These are phyloP conservation scores for Megalops atlanticus DNA, from an alignment of 2,113 vertebrate genomes.

Conservation along the genomic window DNA sequence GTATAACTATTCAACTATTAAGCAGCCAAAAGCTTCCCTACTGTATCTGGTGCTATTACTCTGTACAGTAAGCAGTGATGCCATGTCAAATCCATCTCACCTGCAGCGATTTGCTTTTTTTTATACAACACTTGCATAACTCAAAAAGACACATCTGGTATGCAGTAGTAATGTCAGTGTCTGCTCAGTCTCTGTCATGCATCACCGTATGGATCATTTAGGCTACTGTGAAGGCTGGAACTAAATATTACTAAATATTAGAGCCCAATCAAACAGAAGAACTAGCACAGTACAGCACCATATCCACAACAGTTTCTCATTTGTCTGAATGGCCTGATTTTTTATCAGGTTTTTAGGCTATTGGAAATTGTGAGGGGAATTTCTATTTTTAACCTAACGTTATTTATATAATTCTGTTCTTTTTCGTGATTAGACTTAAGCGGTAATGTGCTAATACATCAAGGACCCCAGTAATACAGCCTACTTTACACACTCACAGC, in stretches of 20 bases:
- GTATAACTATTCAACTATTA: neutral
- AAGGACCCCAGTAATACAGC: neutral
- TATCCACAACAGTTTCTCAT: neutral
- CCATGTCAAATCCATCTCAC: neutral
- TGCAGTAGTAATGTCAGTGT: neutral
- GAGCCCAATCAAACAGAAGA: neutral
- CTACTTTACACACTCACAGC: neutral
- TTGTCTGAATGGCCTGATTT: neutral
- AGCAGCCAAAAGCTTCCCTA: neutral
- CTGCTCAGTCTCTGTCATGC: neutral
- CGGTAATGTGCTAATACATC: neutral
- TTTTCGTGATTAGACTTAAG: neutral
- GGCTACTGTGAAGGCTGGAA: neutral
- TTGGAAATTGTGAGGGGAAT: neutral
- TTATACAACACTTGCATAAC: neutral
- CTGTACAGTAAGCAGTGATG: neutral
- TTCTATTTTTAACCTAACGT: conserved; percentile 1
- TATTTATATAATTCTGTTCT: conserved; percentile 5
- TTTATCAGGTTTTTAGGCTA: conserved; percentile 7
- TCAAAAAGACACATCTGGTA: neutral
- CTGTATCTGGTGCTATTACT: neutral
- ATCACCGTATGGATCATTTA: neutral
- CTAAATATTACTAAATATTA: neutral
- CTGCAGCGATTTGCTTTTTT: neutral
- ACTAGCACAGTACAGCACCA: neutral